Evolutionary conservation across 2,797 vertebrate species (phyloP).

Genomic region (Hyperoplus lanceolatus): DNA sequence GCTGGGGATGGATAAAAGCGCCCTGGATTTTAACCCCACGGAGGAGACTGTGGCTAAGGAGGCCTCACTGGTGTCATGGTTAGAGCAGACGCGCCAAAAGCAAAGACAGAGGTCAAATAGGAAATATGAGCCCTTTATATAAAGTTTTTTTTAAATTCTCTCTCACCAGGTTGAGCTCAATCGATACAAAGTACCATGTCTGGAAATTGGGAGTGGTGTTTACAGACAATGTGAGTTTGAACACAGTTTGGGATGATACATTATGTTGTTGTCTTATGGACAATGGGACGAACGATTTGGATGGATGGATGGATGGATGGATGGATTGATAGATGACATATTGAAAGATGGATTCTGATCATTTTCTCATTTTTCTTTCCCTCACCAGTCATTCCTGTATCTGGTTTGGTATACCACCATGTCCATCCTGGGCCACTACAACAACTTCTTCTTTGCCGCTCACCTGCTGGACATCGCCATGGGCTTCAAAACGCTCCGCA

Average conservation of each 20-base stretch:
- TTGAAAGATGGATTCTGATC: constrained; percentile 13
- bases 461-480: constrained; percentile 98
- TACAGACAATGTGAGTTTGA: constrained; percentile 95
- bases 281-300: neutral
- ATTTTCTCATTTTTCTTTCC: constrained; percentile 1
- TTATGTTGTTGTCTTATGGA: neutral
- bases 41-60: constrained; percentile 92
- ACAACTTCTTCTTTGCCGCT: constrained; percentile 99
- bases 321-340: neutral
- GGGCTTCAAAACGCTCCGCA: constrained; percentile 98
- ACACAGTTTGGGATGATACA: constrained; percentile 17
- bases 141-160: constrained; percentile 8
- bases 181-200: constrained; percentile 98
- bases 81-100: constrained; percentile 40
- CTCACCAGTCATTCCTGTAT: constrained; percentile 93
- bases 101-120: constrained; percentile 37
- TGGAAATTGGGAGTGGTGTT: constrained; percentile 99
- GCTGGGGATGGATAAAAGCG: constrained; percentile 96
- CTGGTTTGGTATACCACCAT: constrained; percentile 99
- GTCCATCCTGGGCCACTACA: constrained; percentile 99
- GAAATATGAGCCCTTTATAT: constrained; percentile 36
- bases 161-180: constrained; percentile 92
- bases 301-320: neutral
- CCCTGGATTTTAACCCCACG: constrained; percentile 97
- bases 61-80: constrained; percentile 95